Evolutionary conservation across 2,888 invertebrate species (phyloP), one percentile per base, ranked within the genome.

Genomic region (Callyntrura sp.): DNA sequence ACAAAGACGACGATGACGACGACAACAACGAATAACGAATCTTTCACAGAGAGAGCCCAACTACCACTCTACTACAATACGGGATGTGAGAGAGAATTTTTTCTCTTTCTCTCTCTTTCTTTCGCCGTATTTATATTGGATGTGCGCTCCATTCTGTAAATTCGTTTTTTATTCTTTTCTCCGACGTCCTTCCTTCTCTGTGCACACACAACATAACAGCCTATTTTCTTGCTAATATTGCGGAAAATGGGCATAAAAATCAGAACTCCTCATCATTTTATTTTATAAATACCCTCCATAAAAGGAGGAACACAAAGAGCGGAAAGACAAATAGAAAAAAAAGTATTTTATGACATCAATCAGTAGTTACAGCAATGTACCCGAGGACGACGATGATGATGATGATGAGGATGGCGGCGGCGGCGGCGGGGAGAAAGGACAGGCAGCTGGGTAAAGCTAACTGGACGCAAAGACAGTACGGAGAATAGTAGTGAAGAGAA

Each of bases 241-340:
- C 48, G 48, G 45, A 45, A 23, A 48, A 45, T 48, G 48, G 45
- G 35, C 5, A n/a, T 12, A 23, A 73, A 73, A 73, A 48, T 73
- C 45, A 23, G 48, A 1, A 65, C 65, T n/a, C n/a, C 9, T 35
- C 48, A 48, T 73, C 73, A 45, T 73, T 73, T 73, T 48, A 73
- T 73, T 73, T n/a, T 73, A 48, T 45, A 73, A 73, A 48, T 73
- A 48, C 20, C 73, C 3, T 48, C 1, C 17, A 35, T 43, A 68
- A 25, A 62, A 62, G 9, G 23, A 23, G 9, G 20, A 25, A 62
- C 11, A 25, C 25, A 35, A 12, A 62, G 20, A 62, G 17, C n/a
- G 17, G 57, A 51, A 51, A n/a, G n/a, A 51, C n/a, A 65, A 65
- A 8, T n/a, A 68, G 68, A 68, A 35, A 68, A 65, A 35, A 68